Base-by-base conservation (phyloP, 2,113 vertebrate genomes). In the Eptesicus fuscus region DNA sequence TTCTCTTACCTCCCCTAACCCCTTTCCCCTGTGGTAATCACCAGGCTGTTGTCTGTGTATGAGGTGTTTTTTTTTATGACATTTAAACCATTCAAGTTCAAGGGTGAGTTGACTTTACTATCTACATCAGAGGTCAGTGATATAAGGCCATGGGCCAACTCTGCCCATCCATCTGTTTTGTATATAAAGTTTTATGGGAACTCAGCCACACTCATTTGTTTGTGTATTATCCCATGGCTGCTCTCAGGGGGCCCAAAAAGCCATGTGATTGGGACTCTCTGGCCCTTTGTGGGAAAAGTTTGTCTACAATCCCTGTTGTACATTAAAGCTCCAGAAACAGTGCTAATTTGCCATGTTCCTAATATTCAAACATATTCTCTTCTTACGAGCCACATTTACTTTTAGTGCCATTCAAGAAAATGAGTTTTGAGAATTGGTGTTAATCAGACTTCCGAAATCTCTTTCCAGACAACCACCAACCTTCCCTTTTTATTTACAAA, bases 391-490 rank as follows among this genome's bases (percentile, higher is more conserved):
- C 90, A 61, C 83, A 2, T 65, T 76, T 90, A 1, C 8, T 83
- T 47, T 69, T 56, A 37, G 47, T 95, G 53, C 61, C 42, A 95
- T n/a, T 91, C 59, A 86, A 17, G 79, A 96, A 97, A 86, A 93
- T 91, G 53, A 95, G 10, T 37, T 97, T 88, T 79, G 97, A 95
- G 49, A 96, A 97, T 35, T 96, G 51, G 76, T 97, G 74, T 91
- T 95, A 96, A 96, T 96, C 88, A 96, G 78, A 49, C 53, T 97
- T 97, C 77, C 97, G 69, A 93, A 98, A 97, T 96, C 35, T 67
- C 37, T 96, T 90, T 88, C 16, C 91, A 74, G 32, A 71, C 80
- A 88, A 67, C 18, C 42, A n/a, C 63, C 25, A 59, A 80, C 42
- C 79, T 94, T 92, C 70, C 40, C 77, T 92, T 95, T 40, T 40